Base-by-base conservation (phyloP, 1,140 invertebrate genomes). In the Augochlora pura region DNA sequence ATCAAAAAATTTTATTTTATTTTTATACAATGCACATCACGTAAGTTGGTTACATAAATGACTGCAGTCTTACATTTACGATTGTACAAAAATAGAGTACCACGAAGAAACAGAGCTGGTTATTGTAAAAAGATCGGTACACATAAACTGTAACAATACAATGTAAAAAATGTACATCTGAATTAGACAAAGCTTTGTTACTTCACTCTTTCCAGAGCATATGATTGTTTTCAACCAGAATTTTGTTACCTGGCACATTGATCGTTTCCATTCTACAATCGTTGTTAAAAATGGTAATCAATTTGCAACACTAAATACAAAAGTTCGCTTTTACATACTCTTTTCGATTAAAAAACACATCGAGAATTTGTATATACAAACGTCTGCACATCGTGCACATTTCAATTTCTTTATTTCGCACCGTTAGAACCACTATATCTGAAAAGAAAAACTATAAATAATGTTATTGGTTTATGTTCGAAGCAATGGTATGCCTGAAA, bases 361-460 rank as follows among this genome's bases (percentile, higher is more conserved):
- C 7, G 32, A 46, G 42, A 49, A 12, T 49, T 25, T 77, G 42
- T 77, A 16, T 70, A 70, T 39, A 70, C 10, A 21, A 62, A 62
- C 54, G 68, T 76, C 69, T 69, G 54, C 57, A 70, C 54, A 62
- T 38, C 2, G 38, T 60, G 54, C 23, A 6, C n/a, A 77, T 70
- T 21, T 69, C 46, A 59, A 77, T 18, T 39, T 69, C 16, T 60
- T 16, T 69, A 69, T 60, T 32, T 76, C 67, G 65, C 74, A 76
- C 38, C 39, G 32, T 68, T 59, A 46, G 60, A 60, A 38, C 42
- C 27, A 23, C 54, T 67, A 67, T 23, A 66, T 21, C 25, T 60
- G 25, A 10, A 60, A 69, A 32, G n/a, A 32, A 32, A 4, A 42
- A 59, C 9, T 60, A 69, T 54, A 39, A 68, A 66, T 39, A 25